Evolutionary conservation across 2,113 vertebrate genomes (phyloP), one percentile per base, ranked within the genome.

Genomic region (Rana temporaria): DNA sequence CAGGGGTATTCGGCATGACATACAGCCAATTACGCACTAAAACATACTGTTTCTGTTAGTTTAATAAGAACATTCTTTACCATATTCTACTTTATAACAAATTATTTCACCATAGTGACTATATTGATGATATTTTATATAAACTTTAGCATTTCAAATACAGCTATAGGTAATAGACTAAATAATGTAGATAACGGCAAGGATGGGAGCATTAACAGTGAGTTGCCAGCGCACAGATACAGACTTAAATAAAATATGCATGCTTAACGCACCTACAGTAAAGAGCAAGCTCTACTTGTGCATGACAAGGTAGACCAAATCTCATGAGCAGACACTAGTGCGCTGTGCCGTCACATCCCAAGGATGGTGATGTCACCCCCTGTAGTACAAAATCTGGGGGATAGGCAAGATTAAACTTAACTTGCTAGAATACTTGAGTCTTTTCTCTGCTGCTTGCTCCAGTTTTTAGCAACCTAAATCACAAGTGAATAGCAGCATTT

Each of bases 1-100:
- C 30, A 75, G 19, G 80, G 48, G 60, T 52, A 71, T 62, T 81
- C 24, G 62, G 69, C 34, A 71, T 72, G 60, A 71, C n/a, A 72
- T 15, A 79, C n/a, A 38, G 52, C 11, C 79, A 81, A 73, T 81
- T 81, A 73, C 73, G 14, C 68, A 64, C 24, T 6, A 72, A 73
- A 66, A 64, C 59, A 71, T 71, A 34, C 52, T 34, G 34, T 42
- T 62, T 70, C 55, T 80, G 57, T 30, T 70, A 38, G n/a, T 60
- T 63, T 81, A 72, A 72, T 34, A 72, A 55, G 24, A 64, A 72
- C 11, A 57, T 34, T 30, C 16, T 66, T 34, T 62, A 12, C 57
- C 20, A 24, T 18, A 67, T 2, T 14, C 42, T 2, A 62, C 20
- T 48, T 64, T 64, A n/a, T 9, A 32, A 72, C 19, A 42, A 34